phyloP scores from a whole-genome alignment of 1,140 invertebrate species.

The Antheraea pernyi region DNA sequence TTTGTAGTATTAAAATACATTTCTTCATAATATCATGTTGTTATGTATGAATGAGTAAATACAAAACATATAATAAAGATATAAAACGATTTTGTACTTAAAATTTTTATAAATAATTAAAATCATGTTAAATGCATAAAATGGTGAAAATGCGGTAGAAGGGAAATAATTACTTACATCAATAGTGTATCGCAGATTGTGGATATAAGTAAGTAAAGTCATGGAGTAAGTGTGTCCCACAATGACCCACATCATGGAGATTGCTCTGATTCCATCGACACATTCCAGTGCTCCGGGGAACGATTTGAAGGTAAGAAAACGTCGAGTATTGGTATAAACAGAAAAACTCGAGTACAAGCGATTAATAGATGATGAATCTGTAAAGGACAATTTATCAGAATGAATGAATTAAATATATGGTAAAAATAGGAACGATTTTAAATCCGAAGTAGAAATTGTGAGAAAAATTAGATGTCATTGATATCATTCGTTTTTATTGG shows the following conservation, averaged over 20 bases:
- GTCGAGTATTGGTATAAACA: constrained; percentile 45
- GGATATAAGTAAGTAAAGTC: constrained; percentile 42
- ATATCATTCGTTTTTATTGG: no score
- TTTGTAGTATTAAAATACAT: no score
- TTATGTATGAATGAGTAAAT: no score
- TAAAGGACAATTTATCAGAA: constrained; percentile 11
- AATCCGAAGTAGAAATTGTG: no score
- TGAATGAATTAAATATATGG: background rate
- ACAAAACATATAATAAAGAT: no score
- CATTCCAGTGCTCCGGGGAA: constrained; percentile 49
- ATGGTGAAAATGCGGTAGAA: background rate
- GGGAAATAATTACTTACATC: background rate
- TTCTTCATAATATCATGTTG: no score
- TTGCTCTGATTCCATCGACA: constrained; percentile 78
- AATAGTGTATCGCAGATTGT: constrained; percentile 33
- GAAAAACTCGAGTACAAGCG: constrained; percentile 39
- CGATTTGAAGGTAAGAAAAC: constrained; percentile 38
- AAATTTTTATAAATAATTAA: no score
- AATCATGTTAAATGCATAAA: no score
- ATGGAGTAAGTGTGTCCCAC: constrained; percentile 78
- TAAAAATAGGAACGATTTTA: background rate
- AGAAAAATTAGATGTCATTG: no score
- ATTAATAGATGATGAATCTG: constrained; percentile 27
- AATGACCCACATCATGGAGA: constrained; percentile 84
- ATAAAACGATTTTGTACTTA: no score